Base-by-base conservation (phyloP, 2,797 vertebrate genomes). In the Cryptoprocta ferox region DNA sequence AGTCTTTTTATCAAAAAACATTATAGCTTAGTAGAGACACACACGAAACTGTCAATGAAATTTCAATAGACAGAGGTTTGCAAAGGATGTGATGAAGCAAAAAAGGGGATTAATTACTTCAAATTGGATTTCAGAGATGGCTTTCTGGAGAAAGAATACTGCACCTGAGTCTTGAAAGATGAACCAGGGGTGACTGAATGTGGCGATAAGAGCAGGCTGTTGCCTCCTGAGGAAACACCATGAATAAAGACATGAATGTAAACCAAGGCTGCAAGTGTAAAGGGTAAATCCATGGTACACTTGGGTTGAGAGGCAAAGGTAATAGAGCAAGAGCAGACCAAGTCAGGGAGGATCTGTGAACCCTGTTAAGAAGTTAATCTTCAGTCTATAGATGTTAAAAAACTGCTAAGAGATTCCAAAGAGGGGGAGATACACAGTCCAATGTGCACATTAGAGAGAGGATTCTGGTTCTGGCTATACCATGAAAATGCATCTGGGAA, bases 31-130 rank as follows among this genome's bases (percentile, higher is more conserved):
- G 16, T 59, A 45, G 48, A 91, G 8, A 94, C 26, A 68, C 11
- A 84, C 63, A 81, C 4, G 79, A 93, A 82, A 70, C 30, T 71
- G 12, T 56, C 61, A 65, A 80, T 61, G 85, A 91, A 95, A 92
- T 90, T 85, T 94, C 32, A 96, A 4, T 56, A 75, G 63, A 78
- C 2, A 89, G 81, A 93, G 30, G 30, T 76, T 95, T 96, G 16
- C 45, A 70, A 6, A 48, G 28, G 35, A 80, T 76, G 59, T 75
- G 56, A 83, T 39, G 19, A 4, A 83, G 70, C 56, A 70, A 66
- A 26, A 78, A 75, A 85, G 63, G 70, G 5, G 19, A 83, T 93
- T 94, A 89, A 68, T 86, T 95, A 82, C n/a, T 96, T 78, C 42
- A 83, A 88, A 81, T 0, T 89, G 32, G 35, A 24, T 80, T 88